A percentile compares a stretch with the other conserved stretches of the same genome.
Conservation (phyloP, 1,140 invertebrate genomes). For the Drosophila sp. region DNA sequence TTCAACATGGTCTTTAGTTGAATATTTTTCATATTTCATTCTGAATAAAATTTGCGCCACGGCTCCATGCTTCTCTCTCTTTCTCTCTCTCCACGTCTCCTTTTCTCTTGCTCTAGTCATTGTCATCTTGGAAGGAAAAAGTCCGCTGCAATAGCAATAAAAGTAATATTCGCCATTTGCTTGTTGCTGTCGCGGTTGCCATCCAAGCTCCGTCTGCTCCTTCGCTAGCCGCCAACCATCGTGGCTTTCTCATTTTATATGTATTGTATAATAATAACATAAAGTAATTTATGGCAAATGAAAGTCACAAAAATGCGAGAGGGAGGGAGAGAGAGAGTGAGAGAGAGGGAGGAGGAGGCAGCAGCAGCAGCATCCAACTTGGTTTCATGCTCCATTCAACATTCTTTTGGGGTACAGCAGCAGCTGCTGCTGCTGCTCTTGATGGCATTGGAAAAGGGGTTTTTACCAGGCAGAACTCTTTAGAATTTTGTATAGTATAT, state of each 20-base stretch:
- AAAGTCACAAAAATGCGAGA: constrained; percentile 42
- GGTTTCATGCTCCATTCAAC: constrained; percentile 55
- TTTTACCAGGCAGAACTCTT: constrained; percentile 47
- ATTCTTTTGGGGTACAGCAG: constrained; percentile 1
- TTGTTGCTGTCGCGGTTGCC: constrained; percentile 36
- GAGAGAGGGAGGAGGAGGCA: constrained; percentile 22
- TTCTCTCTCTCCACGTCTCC: background rate
- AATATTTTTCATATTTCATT: constrained; percentile 1
- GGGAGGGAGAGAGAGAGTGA: background rate
- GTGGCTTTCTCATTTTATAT: constrained; percentile 26
- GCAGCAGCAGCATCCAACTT: constrained; percentile 29
- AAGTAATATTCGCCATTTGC: constrained; percentile 51
- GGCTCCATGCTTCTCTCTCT: background rate
- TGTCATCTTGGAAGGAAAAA: constrained; percentile 5
- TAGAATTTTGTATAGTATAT: constrained; percentile 59
- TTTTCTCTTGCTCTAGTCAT: background rate
- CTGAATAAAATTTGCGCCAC: background rate
- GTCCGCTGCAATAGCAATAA: constrained; percentile 46
- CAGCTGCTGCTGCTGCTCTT: background rate
- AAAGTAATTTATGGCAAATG: constrained; percentile 66
- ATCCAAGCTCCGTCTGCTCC: constrained; percentile 9
- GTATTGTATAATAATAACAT: constrained; percentile 76
- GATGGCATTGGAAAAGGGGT: constrained; percentile 17
- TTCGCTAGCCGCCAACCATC: background rate
- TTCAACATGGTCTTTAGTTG: constrained; percentile 2